phyloP scores from a whole-genome alignment of 2,797 vertebrate species.

The Acanthiza pusilla region DNA sequence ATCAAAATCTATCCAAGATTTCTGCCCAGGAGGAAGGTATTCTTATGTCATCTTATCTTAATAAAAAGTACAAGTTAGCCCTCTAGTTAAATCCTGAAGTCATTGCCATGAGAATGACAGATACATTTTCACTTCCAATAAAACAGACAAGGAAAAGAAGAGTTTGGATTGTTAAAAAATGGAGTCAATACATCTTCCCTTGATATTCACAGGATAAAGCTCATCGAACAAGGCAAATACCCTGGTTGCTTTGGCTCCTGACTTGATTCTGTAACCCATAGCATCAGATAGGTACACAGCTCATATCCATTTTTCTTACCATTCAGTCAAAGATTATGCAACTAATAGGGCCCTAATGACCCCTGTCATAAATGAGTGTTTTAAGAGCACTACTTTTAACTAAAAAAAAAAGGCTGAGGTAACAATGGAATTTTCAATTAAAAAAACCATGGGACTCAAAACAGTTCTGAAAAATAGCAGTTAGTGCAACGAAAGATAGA shows the following conservation, averaged over 20 bases:
- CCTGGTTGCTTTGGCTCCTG: neutral
- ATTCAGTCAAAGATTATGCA: neutral
- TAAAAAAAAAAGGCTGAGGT: neutral
- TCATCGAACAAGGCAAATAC: neutral
- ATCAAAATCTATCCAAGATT: constrained; percentile 4
- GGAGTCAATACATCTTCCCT: neutral
- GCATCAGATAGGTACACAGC: neutral
- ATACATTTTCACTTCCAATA: neutral
- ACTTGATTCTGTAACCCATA: neutral
- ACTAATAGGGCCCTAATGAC: neutral
- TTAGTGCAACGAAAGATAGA: neutral
- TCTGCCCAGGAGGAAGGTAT: neutral
- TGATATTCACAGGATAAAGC: neutral
- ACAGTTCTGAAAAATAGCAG: neutral
- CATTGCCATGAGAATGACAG: neutral
- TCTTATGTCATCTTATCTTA: neutral
- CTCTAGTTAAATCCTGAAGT: constrained; percentile 13
- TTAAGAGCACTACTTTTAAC: neutral
- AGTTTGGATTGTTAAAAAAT: neutral
- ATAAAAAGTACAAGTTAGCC: neutral
- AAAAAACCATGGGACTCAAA: neutral
- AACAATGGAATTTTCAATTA: neutral
- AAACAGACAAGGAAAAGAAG: neutral
- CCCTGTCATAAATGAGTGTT: rapidly evolving
- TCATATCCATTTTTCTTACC: neutral